Percentiles rank a stretch among this genome's conserved stretches.
These are phyloP conservation scores for Patella depressa DNA, from an alignment of 2,888 invertebrate genomes.

Conservation along the genomic window DNA sequence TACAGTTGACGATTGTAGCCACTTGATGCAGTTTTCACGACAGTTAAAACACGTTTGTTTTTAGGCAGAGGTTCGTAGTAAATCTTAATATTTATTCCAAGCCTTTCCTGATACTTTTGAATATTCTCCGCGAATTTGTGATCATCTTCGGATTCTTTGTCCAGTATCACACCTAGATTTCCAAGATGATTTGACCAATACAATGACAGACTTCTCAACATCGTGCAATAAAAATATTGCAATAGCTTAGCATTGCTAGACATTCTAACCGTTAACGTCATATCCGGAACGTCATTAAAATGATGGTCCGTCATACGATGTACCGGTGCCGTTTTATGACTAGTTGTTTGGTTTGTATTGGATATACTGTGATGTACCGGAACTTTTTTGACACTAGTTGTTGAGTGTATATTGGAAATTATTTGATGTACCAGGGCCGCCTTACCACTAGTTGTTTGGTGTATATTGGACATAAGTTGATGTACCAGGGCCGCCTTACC, in stretches of 20 bases:
- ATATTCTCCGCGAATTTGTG: neutral
- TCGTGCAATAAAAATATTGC: neutral
- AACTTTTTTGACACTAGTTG: too few relatives aligned
- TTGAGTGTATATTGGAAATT: too few relatives aligned
- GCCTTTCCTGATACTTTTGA: neutral
- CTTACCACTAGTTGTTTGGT: too few relatives aligned
- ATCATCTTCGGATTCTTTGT: neutral
- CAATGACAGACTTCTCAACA: neutral
- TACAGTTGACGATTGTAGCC: neutral
- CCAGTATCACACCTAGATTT: neutral
- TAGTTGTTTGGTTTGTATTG: too few relatives aligned
- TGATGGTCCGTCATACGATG: too few relatives aligned
- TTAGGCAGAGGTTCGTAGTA: neutral
- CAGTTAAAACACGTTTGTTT: neutral
- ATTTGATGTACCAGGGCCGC: too few relatives aligned
- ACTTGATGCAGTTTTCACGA: neutral
- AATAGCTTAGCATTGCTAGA: neutral
- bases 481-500: too few relatives aligned
- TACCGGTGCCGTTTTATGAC: too few relatives aligned
- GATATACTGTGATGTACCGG: too few relatives aligned
- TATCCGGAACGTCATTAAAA: neutral
- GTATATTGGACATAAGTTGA: too few relatives aligned
- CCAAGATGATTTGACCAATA: neutral
- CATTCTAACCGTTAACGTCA: neutral
- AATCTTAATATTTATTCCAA: neutral